A percentile compares a stretch with the other conserved stretches of the same genome.
These are phyloP conservation scores for Odontophorus gujanensis DNA, from an alignment of 2,113 vertebrate species.

Conservation along the genomic window DNA sequence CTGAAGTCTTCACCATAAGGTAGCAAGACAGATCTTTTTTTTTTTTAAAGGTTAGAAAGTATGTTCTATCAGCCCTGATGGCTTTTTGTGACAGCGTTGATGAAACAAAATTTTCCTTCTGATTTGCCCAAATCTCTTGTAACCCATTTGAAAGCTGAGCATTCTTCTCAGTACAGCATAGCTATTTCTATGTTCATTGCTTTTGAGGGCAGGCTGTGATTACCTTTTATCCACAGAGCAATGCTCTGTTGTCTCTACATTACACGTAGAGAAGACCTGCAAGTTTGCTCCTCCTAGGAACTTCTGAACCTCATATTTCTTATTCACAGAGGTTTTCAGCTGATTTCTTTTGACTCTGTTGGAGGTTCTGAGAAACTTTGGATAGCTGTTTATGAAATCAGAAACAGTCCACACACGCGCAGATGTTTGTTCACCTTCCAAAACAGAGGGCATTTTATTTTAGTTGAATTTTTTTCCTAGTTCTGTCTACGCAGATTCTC, in stretches of 20 bases:
- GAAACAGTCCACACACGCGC: neutral
- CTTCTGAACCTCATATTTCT: neutral
- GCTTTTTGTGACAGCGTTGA: neutral
- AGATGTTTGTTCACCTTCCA: slow-evolving; percentile 6
- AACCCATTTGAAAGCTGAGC: neutral
- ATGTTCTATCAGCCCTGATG: neutral
- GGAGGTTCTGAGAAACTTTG: neutral
- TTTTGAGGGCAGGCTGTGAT: neutral
- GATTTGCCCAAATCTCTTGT: neutral
- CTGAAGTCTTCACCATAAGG: neutral
- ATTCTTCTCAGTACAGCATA: neutral
- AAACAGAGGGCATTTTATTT: neutral
- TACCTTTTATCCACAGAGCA: neutral
- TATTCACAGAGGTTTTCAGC: neutral
- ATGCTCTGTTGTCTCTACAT: neutral
- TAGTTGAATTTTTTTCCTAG: accelerated
- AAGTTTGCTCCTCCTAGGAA: neutral
- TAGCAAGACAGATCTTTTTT: neutral
- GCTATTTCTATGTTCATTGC: neutral
- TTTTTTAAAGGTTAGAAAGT: neutral
- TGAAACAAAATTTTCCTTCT: neutral
- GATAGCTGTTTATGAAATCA: neutral
- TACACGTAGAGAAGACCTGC: neutral
- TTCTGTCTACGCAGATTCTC: neutral
- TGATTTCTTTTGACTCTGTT: neutral